phyloP scores from a whole-genome alignment of 2,888 invertebrate genomes.

The Caenorhabditis becei region DNA sequence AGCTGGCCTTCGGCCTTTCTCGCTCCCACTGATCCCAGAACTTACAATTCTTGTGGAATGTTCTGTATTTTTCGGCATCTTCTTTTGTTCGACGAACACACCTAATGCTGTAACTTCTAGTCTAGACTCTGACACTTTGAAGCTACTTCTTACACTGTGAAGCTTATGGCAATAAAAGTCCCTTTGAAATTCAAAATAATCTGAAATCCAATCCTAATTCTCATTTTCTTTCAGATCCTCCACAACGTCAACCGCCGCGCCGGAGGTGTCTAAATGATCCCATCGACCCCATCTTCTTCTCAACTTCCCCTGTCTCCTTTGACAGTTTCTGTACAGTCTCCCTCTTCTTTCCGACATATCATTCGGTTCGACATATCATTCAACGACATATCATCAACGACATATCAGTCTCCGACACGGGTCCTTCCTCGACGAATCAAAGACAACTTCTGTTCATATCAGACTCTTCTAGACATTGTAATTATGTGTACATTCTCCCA shows the following conservation, averaged over 20 bases:
- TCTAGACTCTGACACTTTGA: not conserved
- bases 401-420: conserved; percentile 42
- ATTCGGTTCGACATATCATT: conserved; percentile 24
- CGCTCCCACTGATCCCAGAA: not conserved
- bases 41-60: not conserved
- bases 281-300: not conserved
- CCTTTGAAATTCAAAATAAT: not conserved
- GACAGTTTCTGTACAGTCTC: conserved; percentile 43
- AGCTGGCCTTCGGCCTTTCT: conserved; percentile 7
- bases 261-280: conserved; percentile 45
- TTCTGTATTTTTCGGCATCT: not conserved
- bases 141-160: no score
- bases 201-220: conserved; percentile 15
- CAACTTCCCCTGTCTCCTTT: conserved; percentile 35
- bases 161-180: no score
- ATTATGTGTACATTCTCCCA: conserved; percentile 31
- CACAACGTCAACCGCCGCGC: conserved; percentile 53
- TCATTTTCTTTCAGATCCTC: conserved; percentile 48
- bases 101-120: conserved; percentile 10
- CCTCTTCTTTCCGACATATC: conserved; percentile 29
- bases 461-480: conserved; percentile 29
- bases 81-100: not conserved
- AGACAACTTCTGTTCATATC: conserved; percentile 29
- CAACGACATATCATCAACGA: no score
- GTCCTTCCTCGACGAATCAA: conserved; percentile 34